Base-by-base conservation (phyloP, 2,888 invertebrate species). In the Furcula furcula region DNA sequence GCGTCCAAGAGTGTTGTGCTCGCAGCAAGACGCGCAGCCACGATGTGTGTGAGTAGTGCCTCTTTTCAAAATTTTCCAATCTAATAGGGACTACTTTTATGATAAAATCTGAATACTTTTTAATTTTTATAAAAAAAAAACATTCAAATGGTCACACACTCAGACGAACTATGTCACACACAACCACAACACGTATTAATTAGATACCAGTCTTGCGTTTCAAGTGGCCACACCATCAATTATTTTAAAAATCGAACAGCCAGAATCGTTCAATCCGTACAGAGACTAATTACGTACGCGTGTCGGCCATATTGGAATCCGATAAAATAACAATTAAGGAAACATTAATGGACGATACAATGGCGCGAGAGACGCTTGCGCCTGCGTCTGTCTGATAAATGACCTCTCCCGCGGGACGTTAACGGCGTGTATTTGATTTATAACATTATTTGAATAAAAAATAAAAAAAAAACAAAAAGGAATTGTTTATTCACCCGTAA, bases 251-350 rank as follows among this genome's bases (percentile, higher is more conserved):
- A 53, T 47, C 43, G 34, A 61, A 58, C 48, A 44, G 32, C 44
- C 40, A 55, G 56, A 50, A 49, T 61, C 46, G 55, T 54, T 53
- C 52, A 46, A 57, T 54, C 46, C 49, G 45, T 64, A 66, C 66
- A 68, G 55, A 64, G 67, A 71, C 75, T 80, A 79, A 80, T 81
- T 81, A 82, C 73, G 56, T 67, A 59, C 69, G 66, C 70, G 71
- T 73, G 75, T 74, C 75, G 54, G 76, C 78, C 77, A 76, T 79
- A 78, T 82, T 82, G 77, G 74, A 75, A 76, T 77, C 68, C 76
- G 83, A 85, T 85, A 86, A 84, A 83, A 82, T 85, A 84, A 84
- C 83, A 86, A 86, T 86, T 85, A 86, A 83, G 80, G 67, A 68
- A 71, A 69, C 76, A 71, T 80, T 82, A 84, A 81, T 75, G 76